Evolutionary conservation across 1,140 invertebrate genomes (phyloP), one percentile per base, ranked within the genome.

Genomic region (Microplitis mediator): DNA sequence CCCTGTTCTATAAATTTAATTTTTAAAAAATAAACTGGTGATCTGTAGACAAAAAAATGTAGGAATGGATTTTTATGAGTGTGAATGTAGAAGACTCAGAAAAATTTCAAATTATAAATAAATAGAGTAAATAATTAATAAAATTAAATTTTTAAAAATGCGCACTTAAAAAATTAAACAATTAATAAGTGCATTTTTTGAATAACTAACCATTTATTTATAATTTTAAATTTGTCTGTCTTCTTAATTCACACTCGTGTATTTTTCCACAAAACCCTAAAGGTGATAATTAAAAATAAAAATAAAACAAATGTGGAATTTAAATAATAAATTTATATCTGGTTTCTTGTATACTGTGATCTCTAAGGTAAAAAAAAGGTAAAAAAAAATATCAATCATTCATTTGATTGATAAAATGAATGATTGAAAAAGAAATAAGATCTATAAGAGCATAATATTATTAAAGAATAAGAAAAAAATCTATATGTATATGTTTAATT

Each of bases 331-430:
- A 82, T 74, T 80, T 84, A 77, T 84, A 86, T 85, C 81, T 84
- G 82, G 84, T 84, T 86, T 84, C 81, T 83, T 86, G 80, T 87
- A 84, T 85, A 86, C 86, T 87, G 86, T 87, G 86, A 87, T 87
- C 85, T 87, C 84, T 82, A 83, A 82, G 79, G 77, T 82, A 79
- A 79, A 82, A 81, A 71, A 73, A 71, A 70, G 69, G 77, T 76
- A 80, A 81, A 79, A 45, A 45, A 45, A 45, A 78, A 77, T 78
- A 79, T 79, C 76, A 76, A 77, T 65, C 62, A 35, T 56, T 71
- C 62, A 81, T 81, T 79, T 75, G 74, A 76, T 45, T 45, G 76
- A 36, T 60, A 32, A 51, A 64, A 52, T 39, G 74, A 75, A 67
- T 45, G 58, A 68, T 31, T 45, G 58, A 65, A 50, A 61, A 70